Percentiles rank a stretch among this genome's conserved stretches.
These are phyloP conservation scores for Okamejei kenojei DNA, from an alignment of 2,797 vertebrate genomes.

Conservation along the genomic window DNA sequence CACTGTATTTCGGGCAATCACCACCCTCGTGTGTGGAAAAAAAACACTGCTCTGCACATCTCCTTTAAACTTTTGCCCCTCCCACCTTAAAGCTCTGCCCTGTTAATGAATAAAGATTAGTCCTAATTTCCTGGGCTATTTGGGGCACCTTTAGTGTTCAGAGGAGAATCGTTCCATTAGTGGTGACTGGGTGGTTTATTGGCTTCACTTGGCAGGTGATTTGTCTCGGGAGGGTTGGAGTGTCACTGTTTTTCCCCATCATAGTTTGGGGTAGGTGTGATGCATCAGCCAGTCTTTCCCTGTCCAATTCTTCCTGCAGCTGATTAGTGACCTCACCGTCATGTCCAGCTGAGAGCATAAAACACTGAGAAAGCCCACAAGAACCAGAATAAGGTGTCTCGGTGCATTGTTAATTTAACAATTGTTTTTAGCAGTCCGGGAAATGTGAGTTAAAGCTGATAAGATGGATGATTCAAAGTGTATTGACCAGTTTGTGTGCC, in stretches of 20 bases:
- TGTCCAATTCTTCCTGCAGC: no score
- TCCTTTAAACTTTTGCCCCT: no score
- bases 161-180: not conserved
- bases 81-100: no score
- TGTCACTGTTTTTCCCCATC: not conserved
- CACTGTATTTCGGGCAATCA: no score
- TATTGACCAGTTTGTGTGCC: not conserved
- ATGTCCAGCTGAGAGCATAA: not conserved
- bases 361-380: not conserved
- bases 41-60: no score
- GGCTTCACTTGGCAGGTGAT: not conserved
- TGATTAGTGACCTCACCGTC: not conserved
- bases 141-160: no score
- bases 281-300: not conserved
- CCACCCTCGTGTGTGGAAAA: no score
- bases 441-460: not conserved
- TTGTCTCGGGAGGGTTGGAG: not conserved
- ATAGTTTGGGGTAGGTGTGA: not conserved
- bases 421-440: not conserved
- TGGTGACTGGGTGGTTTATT: not conserved
- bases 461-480: not conserved
- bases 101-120: no score
- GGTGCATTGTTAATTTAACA: not conserved
- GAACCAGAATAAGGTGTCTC: not conserved
- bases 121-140: no score